A percentile compares a stretch with the other conserved stretches of the same genome.
Conservation (phyloP, 2,888 invertebrate genomes). For the Cryptocephalus primarius region DNA sequence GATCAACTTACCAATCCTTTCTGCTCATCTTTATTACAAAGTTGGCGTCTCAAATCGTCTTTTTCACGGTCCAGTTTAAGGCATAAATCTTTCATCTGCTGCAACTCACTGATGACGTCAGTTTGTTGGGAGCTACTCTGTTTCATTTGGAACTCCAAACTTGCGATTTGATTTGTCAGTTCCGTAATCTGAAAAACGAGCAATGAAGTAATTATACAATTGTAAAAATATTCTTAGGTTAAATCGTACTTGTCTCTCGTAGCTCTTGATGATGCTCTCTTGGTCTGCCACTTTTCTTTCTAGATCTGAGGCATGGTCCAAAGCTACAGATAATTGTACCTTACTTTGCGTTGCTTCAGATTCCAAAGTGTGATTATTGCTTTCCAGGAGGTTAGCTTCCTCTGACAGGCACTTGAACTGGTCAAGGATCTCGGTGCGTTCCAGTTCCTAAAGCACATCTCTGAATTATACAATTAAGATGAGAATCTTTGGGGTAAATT, state of each 20-base stretch:
- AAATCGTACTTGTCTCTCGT: conserved; percentile 44
- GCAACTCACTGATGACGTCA: conserved; percentile 50
- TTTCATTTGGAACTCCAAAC: conserved; percentile 53
- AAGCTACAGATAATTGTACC: conserved; percentile 42
- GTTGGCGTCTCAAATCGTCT: conserved; percentile 47
- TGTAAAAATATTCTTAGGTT: no score
- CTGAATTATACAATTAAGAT: no score
- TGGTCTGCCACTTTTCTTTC: conserved; percentile 51
- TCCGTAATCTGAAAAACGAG: conserved; percentile 36
- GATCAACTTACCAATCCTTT: conserved; percentile 33
- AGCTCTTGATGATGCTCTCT: conserved; percentile 42
- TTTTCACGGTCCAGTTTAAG: conserved; percentile 56
- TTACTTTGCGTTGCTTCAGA: conserved; percentile 63
- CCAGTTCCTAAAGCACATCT: conserved; percentile 50
- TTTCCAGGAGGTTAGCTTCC: conserved; percentile 67
- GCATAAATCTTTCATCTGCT: conserved; percentile 48
- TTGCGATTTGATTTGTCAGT: conserved; percentile 44
- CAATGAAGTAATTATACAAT: conserved; percentile 1
- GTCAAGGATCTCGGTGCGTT: conserved; percentile 69
- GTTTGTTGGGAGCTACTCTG: conserved; percentile 47
- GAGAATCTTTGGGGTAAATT: no score
- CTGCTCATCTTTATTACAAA: conserved; percentile 37
- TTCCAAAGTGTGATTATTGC: conserved; percentile 69
- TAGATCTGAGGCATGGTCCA: conserved; percentile 49
- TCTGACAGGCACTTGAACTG: conserved; percentile 67